Percentiles rank a stretch among this genome's conserved stretches.
Evolutionary conservation across 1,140 invertebrate species (phyloP).

Genomic region (Maniola jurtina): DNA sequence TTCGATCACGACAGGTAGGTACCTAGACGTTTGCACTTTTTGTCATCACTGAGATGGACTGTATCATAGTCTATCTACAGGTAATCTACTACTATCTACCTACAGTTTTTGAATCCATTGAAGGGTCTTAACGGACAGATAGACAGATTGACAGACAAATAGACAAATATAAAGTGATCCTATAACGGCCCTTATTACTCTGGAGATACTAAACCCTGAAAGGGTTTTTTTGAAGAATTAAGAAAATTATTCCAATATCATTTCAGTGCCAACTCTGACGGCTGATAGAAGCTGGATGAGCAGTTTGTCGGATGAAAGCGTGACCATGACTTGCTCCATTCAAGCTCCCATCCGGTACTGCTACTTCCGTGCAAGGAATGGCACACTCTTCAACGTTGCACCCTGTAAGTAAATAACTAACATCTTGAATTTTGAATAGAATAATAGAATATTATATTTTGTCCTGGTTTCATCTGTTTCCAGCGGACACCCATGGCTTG

Average conservation of each 20-base stretch:
- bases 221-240: too few species aligned
- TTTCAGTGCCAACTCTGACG: constrained; percentile 53
- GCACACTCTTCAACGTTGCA: constrained; percentile 50
- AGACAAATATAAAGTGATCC: too few species aligned
- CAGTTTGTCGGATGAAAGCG: constrained; percentile 32
- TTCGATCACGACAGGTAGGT: constrained; percentile 37
- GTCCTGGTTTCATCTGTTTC: too few species aligned
- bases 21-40: neutral
- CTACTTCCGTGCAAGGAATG: constrained; percentile 61
- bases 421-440: neutral
- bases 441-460: neutral
- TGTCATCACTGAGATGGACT: too few species aligned
- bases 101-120: too few species aligned
- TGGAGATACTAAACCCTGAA: too few species aligned
- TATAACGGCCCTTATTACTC: too few species aligned
- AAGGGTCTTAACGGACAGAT: too few species aligned
- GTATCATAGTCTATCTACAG: too few species aligned
- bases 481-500: constrained; percentile 29
- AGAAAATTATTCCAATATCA: too few species aligned
- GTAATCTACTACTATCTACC: too few species aligned
- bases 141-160: too few species aligned
- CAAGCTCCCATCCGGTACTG: constrained; percentile 56
- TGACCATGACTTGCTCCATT: constrained; percentile 53
- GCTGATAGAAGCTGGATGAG: constrained; percentile 25
- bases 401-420: constrained; percentile 43